Conservation (phyloP, 1,140 invertebrate species). For the Meloidogyne exigua region DNA sequence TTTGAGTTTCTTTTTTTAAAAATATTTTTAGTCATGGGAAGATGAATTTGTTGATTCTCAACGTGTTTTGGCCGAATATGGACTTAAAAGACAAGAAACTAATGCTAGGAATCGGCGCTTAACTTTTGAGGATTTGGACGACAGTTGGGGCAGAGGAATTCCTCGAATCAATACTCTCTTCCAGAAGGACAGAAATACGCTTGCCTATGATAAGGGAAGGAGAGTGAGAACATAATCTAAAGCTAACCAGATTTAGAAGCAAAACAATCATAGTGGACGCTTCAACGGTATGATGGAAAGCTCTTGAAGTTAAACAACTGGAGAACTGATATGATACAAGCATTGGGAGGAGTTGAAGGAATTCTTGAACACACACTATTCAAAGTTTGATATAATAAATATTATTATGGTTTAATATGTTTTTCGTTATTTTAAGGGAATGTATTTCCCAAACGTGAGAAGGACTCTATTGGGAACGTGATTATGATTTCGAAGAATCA, state of each 20-base stretch:
- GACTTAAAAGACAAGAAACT: constrained; percentile 94
- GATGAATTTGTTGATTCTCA: constrained; percentile 99
- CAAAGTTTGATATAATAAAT: constrained; percentile 72
- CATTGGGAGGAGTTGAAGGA: constrained; percentile 97
- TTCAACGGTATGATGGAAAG: constrained; percentile 79
- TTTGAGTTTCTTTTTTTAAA: background rate
- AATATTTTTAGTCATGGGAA: constrained; percentile 91
- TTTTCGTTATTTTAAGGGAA: constrained; percentile 68
- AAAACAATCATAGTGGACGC: constrained; percentile 99
- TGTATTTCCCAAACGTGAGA: constrained; percentile 99
- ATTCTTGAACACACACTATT: constrained; percentile 98
- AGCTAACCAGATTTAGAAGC: constrained; percentile 94
- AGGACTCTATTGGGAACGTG: constrained; percentile 99
- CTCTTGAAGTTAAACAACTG: constrained; percentile 99
- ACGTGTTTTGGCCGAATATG: constrained; percentile 98
- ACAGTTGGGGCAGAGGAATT: constrained; percentile 98
- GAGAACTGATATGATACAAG: constrained; percentile 98
- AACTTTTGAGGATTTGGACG: constrained; percentile 97
- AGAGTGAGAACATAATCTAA: constrained; percentile 97
- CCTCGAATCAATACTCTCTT: constrained; percentile 98
- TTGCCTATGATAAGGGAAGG: constrained; percentile 99
- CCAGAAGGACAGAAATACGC: constrained; percentile 96
- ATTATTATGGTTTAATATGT: background rate
- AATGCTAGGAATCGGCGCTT: constrained; percentile 94
- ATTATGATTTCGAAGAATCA: constrained; percentile 98